Conservation (phyloP, 2,113 vertebrate species). For the Indicator indicator region DNA sequence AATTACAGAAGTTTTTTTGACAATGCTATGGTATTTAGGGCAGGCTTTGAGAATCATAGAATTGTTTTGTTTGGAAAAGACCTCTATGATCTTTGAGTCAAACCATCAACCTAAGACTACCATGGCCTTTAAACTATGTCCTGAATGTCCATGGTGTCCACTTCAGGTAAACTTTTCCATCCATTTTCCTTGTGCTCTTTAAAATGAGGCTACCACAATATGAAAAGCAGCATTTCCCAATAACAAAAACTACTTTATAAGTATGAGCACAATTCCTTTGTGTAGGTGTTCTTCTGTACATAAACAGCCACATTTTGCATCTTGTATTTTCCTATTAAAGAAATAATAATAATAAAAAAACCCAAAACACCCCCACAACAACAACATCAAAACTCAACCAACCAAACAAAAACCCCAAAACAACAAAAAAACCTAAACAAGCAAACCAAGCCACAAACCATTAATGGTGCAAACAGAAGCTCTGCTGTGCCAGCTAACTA, state of each 20-base stretch:
- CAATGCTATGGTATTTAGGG: accelerated
- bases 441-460: neutral
- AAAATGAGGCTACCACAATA: neutral
- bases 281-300: neutral
- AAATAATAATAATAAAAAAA: neutral
- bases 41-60: neutral
- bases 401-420: neutral
- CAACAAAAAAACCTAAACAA: neutral
- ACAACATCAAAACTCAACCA: no score
- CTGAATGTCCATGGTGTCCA: no score
- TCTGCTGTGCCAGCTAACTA: neutral
- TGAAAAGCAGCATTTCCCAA: neutral
- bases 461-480: neutral
- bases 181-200: neutral
- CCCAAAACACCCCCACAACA: neutral
- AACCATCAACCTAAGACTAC: no score
- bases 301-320: neutral
- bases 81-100: no score
- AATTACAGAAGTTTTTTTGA: neutral
- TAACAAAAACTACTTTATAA: neutral
- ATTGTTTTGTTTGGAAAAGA: no score
- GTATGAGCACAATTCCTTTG: neutral
- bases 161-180: neutral
- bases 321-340: neutral
- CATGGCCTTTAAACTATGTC: no score